Evolutionary conservation across 1,140 invertebrate species (phyloP), one percentile per base, ranked within the genome.

Genomic region (Eumaeus atala): DNA sequence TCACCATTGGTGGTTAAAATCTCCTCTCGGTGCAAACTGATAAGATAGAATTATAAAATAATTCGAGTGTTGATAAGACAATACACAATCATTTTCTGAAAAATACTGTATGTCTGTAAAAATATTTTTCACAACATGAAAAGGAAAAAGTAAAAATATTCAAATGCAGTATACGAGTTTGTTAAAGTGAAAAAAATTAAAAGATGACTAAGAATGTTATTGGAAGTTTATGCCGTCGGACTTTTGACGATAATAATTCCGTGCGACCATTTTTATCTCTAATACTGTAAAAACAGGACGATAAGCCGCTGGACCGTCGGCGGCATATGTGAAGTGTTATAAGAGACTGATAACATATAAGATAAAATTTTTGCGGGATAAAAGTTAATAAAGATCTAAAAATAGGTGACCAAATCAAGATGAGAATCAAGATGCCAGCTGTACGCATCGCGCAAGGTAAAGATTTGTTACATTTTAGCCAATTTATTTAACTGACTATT

Each of bases 401-500:
- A 81, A 87, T 87, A 87, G 84, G 84, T 87, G 84, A 87, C 77
- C 84, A 85, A 82, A 82, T 82, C 93, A 95, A 92, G 91, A 96
- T 96, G 95, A 94, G 95, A 95, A 96, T 96, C 91, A 96, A 96
- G 92, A 96, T 96, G 95, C 95, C 95, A 87, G 95, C 95, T 87
- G 94, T 95, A 88, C 92, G 95, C 89, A 96, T 96, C 91, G 94
- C 94, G 87, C 94, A 96, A 95, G 95, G 95, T 95, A 89, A 71
- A 67, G 61, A 50, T n/a, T n/a, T n/a, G n/a, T n/a, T n/a, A n/a
- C n/a, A n/a, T n/a, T n/a, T n/a, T n/a, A n/a, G n/a, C n/a, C n/a
- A n/a, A n/a, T n/a, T n/a, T n/a, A n/a, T n/a, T n/a, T n/a, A n/a
- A n/a, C n/a, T n/a, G n/a, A n/a, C n/a, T n/a, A n/a, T n/a, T n/a